These are phyloP conservation scores for Acrocephalus kingi DNA, from an alignment of 2,113 vertebrate genomes.

Conservation along the genomic window DNA sequence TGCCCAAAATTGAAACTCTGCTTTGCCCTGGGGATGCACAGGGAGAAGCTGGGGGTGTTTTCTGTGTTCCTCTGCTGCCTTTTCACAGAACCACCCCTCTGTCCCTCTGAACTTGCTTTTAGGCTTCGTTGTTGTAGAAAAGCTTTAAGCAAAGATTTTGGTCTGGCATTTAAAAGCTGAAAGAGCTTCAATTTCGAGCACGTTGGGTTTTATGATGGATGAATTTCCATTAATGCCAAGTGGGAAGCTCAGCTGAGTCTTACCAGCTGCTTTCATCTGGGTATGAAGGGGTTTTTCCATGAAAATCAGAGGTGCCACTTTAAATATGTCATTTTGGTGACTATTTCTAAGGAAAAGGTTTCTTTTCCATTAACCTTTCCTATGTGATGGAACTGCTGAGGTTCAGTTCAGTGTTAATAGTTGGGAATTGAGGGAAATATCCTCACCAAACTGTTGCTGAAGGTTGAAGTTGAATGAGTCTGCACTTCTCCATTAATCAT, in stretches of 20 bases:
- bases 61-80: neutral
- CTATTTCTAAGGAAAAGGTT: neutral
- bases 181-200: neutral
- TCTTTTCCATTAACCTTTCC: neutral
- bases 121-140: neutral
- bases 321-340: neutral
- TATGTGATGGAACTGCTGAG: neutral
- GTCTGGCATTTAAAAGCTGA: neutral
- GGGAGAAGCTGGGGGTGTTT: rapidly evolving
- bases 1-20: neutral
- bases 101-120: neutral
- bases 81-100: neutral
- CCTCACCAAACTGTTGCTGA: neutral
- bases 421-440: neutral
- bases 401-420: neutral
- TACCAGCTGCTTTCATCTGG: neutral
- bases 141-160: neutral
- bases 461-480: neutral
- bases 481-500: neutral
- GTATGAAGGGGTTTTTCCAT: neutral
- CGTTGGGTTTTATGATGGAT: neutral
- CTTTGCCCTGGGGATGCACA: neutral
- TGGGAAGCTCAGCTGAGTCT: neutral
- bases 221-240: neutral
- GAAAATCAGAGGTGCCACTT: neutral